phyloP scores from a whole-genome alignment of 2,113 vertebrate species.

The Dolichotis patagonum region DNA sequence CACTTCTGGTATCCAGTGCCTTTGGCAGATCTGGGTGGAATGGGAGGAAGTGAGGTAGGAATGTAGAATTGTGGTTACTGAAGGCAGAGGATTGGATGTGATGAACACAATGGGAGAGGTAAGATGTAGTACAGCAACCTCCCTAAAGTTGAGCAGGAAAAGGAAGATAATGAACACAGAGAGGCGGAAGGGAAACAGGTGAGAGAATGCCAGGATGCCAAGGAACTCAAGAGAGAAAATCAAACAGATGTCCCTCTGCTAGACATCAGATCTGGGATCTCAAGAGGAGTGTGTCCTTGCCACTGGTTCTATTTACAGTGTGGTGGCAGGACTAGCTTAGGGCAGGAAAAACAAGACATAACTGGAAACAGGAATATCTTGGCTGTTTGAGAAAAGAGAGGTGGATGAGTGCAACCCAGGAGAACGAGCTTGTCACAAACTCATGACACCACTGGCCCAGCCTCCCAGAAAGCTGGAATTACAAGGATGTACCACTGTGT shows the following conservation, averaged over 20 bases:
- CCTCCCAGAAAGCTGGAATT: neutral
- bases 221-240: neutral
- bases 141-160: neutral
- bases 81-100: neutral
- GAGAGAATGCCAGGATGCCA: neutral
- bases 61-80: neutral
- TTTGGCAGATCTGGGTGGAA: neutral
- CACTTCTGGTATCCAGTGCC: too few relatives aligned
- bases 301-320: rapidly evolving
- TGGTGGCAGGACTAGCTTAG: neutral
- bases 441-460: neutral
- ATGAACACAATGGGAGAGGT: neutral
- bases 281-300: neutral
- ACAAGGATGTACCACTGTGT: neutral
- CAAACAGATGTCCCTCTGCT: neutral
- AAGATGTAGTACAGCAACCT: neutral
- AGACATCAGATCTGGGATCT: too few relatives aligned
- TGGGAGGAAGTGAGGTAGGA: neutral
- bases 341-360: too few relatives aligned
- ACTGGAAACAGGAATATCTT: neutral
- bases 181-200: neutral
- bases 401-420: neutral
- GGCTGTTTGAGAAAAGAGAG: neutral
- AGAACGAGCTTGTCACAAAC: neutral
- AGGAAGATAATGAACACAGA: neutral